Conservation (phyloP, 2,888 invertebrate species). For the Zygaena filipendulae region DNA sequence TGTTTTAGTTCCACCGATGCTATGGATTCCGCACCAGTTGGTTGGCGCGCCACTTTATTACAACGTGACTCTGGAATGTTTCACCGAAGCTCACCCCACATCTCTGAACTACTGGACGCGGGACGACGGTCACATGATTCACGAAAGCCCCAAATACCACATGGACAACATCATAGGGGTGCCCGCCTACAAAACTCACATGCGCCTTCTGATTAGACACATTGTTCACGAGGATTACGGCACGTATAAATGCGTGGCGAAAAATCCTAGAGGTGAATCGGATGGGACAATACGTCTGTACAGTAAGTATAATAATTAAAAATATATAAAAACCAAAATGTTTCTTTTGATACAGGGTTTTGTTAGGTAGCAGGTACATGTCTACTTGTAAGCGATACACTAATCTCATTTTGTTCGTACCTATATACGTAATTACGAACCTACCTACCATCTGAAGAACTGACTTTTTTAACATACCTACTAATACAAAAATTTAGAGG, state of each 20-base stretch:
- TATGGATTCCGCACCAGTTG: conserved; percentile 91
- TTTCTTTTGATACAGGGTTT: not conserved
- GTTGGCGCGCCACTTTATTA: conserved; percentile 87
- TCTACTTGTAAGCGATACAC: no score
- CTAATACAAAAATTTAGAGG: no score
- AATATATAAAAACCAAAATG: conserved; percentile 6
- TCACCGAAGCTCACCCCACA: conserved; percentile 91
- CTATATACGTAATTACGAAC: no score
- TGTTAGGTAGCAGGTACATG: no score
- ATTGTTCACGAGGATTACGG: conserved; percentile 85
- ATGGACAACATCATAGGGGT: conserved; percentile 76
- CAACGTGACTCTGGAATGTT: conserved; percentile 87
- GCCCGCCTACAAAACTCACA: conserved; percentile 87
- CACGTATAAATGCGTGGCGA: conserved; percentile 88
- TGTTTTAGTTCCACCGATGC: conserved; percentile 90
- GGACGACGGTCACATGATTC: conserved; percentile 90
- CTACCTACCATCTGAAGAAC: no score
- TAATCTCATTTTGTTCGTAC: no score
- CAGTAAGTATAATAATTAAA: conserved; percentile 83
- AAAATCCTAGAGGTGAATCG: conserved; percentile 91
- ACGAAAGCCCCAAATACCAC: conserved; percentile 84
- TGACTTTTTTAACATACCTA: no score
- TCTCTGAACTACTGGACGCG: conserved; percentile 92
- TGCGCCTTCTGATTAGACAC: conserved; percentile 84
- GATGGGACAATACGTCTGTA: conserved; percentile 90